Conservation (phyloP, 2,797 vertebrate species). For the Ceyx erithaca region DNA sequence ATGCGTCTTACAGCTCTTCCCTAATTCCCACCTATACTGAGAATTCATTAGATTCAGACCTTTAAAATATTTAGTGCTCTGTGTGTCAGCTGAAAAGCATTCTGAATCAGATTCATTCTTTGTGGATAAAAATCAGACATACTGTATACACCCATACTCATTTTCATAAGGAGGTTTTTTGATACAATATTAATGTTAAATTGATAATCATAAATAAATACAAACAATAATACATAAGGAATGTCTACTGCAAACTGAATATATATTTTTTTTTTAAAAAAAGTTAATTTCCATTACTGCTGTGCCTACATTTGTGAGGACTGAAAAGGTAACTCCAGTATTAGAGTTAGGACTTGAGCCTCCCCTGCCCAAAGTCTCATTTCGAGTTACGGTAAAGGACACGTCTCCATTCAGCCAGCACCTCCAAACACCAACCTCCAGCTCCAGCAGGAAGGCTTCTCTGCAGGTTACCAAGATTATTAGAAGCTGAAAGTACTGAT, state of each 20-base stretch:
- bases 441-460: slow-evolving; percentile 71
- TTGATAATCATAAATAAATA: slow-evolving; percentile 99
- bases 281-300: slow-evolving; percentile 89
- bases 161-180: slow-evolving; percentile 81
- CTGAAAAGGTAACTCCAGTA: slow-evolving; percentile 84
- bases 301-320: slow-evolving; percentile 86
- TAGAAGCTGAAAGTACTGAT: slow-evolving; percentile 82
- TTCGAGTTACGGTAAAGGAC: slow-evolving; percentile 66
- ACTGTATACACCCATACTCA: slow-evolving; percentile 90
- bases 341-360: slow-evolving; percentile 79
- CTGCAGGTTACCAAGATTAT: slow-evolving; percentile 78
- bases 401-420: slow-evolving; percentile 66
- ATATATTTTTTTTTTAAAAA: slow-evolving; percentile 83
- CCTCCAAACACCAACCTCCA: slow-evolving; percentile 71
- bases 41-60: slow-evolving; percentile 87
- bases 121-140: slow-evolving; percentile 91
- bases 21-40: slow-evolving; percentile 83
- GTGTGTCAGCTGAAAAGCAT: slow-evolving; percentile 92
- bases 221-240: slow-evolving; percentile 92
- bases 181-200: slow-evolving; percentile 89
- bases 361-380: slow-evolving; percentile 70
- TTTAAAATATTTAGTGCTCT: slow-evolving; percentile 96
- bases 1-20: slow-evolving; percentile 85
- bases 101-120: slow-evolving; percentile 89
- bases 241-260: slow-evolving; percentile 97